Conservation (phyloP, 2,113 vertebrate species). For the Oophaga pumilio region DNA sequence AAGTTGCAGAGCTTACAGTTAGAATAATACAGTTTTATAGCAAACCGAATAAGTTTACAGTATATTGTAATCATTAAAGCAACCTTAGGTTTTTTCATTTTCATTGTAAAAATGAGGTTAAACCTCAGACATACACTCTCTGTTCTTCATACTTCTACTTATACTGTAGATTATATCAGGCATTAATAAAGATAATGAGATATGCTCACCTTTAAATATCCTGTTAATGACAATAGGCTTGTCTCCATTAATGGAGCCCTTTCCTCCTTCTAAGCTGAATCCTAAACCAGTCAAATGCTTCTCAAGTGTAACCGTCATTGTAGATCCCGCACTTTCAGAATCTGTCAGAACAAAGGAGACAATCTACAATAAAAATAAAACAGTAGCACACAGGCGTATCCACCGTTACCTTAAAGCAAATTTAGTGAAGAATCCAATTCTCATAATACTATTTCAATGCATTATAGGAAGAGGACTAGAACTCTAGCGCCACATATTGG, state of each 20-base stretch:
- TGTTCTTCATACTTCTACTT: background rate
- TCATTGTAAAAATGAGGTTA: background rate
- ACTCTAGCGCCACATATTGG: no score
- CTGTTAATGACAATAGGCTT: slow-evolving; percentile 85
- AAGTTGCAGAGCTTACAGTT: background rate
- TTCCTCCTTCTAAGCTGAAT: slow-evolving; percentile 93
- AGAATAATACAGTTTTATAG: background rate
- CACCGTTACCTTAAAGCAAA: no score
- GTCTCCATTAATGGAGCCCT: slow-evolving; percentile 89
- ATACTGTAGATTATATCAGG: background rate
- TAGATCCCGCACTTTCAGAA: slow-evolving; percentile 63
- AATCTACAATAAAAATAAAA: background rate
- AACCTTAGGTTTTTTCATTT: background rate
- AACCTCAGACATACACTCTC: no score
- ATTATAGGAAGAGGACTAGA: no score
- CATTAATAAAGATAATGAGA: background rate
- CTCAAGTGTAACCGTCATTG: slow-evolving; percentile 74
- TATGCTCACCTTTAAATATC: slow-evolving; percentile 82
- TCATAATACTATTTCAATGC: no score
- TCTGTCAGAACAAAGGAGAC: slow-evolving; percentile 51
- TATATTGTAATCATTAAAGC: background rate
- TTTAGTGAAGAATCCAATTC: no score
- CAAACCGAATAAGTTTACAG: background rate
- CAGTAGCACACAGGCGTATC: no score
- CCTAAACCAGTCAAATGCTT: slow-evolving; percentile 87